A percentile compares a stretch with the other conserved stretches of the same genome.
Evolutionary conservation across 2,797 vertebrate species (phyloP).

Genomic region (Micromesistius poutassou): DNA sequence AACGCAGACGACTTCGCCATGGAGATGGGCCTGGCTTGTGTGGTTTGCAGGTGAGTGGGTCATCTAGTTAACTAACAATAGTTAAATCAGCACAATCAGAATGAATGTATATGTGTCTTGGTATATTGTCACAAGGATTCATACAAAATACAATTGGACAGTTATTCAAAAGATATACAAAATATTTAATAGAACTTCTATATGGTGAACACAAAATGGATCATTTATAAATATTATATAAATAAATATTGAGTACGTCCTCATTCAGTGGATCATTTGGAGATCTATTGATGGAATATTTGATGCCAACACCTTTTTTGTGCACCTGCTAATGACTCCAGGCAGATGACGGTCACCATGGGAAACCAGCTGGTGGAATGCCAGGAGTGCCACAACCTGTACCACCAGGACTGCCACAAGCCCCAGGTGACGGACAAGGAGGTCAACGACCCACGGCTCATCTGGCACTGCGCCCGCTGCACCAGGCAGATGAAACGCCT

Average conservation of each 20-base stretch:
- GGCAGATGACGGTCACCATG: conserved; percentile 96
- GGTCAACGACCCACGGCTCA: conserved; percentile 93
- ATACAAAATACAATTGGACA: no score
- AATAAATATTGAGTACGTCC: no score
- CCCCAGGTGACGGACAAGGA: conserved; percentile 98
- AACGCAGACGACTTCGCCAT: conserved; percentile 98
- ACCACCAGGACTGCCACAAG: conserved; percentile 98
- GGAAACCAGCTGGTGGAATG: conserved; percentile 98
- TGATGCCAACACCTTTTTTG: neutral
- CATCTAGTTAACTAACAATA: neutral
- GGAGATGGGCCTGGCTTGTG: conserved; percentile 98
- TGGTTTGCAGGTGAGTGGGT: conserved; percentile 87
- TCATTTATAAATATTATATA: no score
- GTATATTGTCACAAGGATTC: no score
- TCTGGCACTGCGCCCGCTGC: conserved; percentile 97
- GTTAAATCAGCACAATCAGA: neutral
- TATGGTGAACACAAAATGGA: no score
- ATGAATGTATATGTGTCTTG: no score
- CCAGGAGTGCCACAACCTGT: conserved; percentile 98
- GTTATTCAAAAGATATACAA: no score
- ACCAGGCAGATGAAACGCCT: conserved; percentile 98
- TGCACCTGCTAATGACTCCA: conserved; percentile 42
- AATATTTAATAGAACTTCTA: no score
- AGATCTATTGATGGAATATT: neutral
- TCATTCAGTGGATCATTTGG: neutral